Evolutionary conservation across 35 echinoderm and acorn worm species (phyloP), one percentile per base, ranked within the genome.

Genomic region (Eucidaris tribuloides): DNA sequence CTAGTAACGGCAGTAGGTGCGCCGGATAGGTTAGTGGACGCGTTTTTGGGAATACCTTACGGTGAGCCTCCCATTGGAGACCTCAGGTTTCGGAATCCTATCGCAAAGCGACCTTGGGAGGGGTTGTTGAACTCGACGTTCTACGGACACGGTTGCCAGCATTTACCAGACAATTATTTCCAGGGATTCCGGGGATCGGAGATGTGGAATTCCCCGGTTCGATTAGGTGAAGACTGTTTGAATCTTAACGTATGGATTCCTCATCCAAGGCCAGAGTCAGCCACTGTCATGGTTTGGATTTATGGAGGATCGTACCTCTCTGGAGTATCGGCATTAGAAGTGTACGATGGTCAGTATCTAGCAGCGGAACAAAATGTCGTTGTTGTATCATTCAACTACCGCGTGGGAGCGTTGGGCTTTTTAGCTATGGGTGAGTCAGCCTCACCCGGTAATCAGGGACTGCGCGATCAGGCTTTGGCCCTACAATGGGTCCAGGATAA

Each of bases 241-340:
- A 80, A 80, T 45, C 37, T 92, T 5, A 98, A 90, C 61, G 83
- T 97, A 7, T 97, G 94, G 94, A 77, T 86, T 18, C 89, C 94
- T 17, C 44, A 82, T 55, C 90, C 57, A 79, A 56, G 64, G 31
- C 79, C 40, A 9, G 40, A 77, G 17, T 71, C 78, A 20, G 86
- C 77, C 22, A 41, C 95, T 23, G 95, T 98, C 13, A 82, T 98
- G 86, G 86, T 98, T 0, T 98, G 95, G 95, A 92, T 98, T 24
- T 98, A 89, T 32, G 90, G 95, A 31, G 95, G 95, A 18, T 78
- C 76, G 4, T 98, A 78, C 36, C 85, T 84, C 44, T 86, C 86
- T 20, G 95, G 95, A 19, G 90, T 89, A 18, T 81, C 86, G 3
- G 92, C 95, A 11, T 46, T 98, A 42, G 90, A 82, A 42, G 86